A percentile compares a stretch with the other conserved stretches of the same genome.
These are phyloP conservation scores for Linurgus olivaceus DNA, from an alignment of 2,797 vertebrate species.

Conservation along the genomic window DNA sequence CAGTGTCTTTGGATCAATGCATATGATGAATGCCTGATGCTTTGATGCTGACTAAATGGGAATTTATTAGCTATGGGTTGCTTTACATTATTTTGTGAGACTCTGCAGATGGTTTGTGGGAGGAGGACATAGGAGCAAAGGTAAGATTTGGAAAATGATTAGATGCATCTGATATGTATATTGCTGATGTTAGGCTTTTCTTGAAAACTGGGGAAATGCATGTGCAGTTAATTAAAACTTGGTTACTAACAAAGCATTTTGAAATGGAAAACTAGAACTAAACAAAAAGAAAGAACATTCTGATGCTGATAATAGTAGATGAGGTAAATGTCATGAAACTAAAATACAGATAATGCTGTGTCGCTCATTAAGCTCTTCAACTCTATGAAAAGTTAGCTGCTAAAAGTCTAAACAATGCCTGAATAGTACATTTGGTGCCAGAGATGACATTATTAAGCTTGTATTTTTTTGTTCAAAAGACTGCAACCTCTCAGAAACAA, in stretches of 20 bases:
- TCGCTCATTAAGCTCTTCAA: not conserved
- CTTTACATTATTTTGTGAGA: not conserved
- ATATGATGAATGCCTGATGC: not conserved
- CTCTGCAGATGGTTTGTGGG: not conserved
- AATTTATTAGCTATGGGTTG: not conserved
- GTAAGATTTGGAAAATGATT: not conserved
- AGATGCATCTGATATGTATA: not conserved
- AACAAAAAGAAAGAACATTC: not conserved
- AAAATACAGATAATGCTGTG: not conserved
- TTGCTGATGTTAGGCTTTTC: not conserved
- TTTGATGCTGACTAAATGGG: not conserved
- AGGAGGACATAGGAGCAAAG: not conserved
- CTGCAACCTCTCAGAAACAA: not conserved
- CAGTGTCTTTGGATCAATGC: not conserved
- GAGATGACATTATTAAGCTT: not conserved
- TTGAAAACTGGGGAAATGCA: not conserved
- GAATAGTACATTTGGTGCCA: not conserved
- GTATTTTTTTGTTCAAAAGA: not conserved
- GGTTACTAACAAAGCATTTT: not conserved
- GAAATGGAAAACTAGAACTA: conserved; percentile 13
- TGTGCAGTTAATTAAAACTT: conserved; percentile 18
- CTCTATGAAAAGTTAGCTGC: not conserved
- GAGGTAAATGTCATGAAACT: not conserved
- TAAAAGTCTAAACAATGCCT: not conserved
- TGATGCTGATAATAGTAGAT: not conserved